Conservation (phyloP, 2,797 vertebrate species). For the Oceanodroma leucorhoa region DNA sequence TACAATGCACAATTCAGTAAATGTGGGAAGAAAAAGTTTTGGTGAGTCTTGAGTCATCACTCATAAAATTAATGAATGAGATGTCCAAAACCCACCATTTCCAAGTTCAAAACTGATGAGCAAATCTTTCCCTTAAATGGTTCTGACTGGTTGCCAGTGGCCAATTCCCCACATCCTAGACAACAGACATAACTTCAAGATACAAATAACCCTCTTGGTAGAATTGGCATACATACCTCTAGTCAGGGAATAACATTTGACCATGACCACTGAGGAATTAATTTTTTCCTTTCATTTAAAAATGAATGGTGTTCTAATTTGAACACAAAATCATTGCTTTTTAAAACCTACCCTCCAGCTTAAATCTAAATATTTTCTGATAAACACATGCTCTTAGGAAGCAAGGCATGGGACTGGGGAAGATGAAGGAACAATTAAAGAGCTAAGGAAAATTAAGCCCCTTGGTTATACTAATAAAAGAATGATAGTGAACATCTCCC, state of each 20-base stretch:
- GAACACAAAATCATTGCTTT: neutral
- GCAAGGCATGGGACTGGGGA: neutral
- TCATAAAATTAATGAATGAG: conserved; percentile 31
- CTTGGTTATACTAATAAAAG: neutral
- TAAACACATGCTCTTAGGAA: neutral
- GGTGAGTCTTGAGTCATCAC: conserved; percentile 57
- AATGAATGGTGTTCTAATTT: neutral
- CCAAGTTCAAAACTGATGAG: conserved; percentile 19
- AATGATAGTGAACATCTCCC: neutral
- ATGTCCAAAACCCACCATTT: conserved; percentile 26
- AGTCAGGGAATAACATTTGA: neutral
- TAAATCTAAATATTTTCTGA: neutral
- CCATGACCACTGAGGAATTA: neutral
- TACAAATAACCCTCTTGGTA: neutral
- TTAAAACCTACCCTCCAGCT: neutral
- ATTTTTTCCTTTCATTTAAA: neutral
- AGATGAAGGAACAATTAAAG: neutral
- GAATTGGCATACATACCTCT: neutral
- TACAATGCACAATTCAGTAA: conserved; percentile 59
- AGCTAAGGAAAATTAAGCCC: neutral
- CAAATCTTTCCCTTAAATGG: conserved; percentile 28
- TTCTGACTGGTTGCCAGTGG: conserved; percentile 14
- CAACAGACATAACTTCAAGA: conserved; percentile 41
- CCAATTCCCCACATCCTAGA: conserved; percentile 19
- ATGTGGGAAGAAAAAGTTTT: conserved; percentile 34